Percentiles rank a stretch among this genome's conserved stretches.
Evolutionary conservation across 2,888 invertebrate species (phyloP).

Genomic region (Mythimna albipuncta): DNA sequence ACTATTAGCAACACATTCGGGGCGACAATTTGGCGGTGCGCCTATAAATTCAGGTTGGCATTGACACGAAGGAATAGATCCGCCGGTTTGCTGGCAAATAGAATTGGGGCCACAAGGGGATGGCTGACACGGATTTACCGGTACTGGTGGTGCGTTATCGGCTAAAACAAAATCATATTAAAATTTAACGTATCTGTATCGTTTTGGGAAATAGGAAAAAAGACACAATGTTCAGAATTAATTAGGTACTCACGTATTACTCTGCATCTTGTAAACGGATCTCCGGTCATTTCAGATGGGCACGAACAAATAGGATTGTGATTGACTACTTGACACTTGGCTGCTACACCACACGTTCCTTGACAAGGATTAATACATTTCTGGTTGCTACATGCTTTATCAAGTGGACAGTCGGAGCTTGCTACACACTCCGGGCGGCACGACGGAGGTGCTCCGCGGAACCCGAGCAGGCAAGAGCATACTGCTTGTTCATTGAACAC

Average conservation of each 20-base stretch:
- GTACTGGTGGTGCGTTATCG: slow-evolving; percentile 74
- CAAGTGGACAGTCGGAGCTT: slow-evolving; percentile 93
- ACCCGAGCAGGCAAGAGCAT: slow-evolving; percentile 92
- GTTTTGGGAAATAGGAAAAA: not conserved
- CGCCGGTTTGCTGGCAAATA: slow-evolving; percentile 90
- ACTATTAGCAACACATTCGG: slow-evolving; percentile 93
- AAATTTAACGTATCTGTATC: not conserved
- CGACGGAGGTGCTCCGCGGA: slow-evolving; percentile 92
- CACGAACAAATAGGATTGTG: slow-evolving; percentile 94
- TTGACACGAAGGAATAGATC: slow-evolving; percentile 92
- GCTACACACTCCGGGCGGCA: slow-evolving; percentile 94
- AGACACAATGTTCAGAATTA: not conserved
- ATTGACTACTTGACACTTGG: slow-evolving; percentile 94
- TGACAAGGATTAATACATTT: slow-evolving; percentile 94
- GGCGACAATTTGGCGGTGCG: slow-evolving; percentile 93
- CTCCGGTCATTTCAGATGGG: slow-evolving; percentile 91
- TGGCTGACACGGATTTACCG: slow-evolving; percentile 92
- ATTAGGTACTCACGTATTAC: slow-evolving; percentile 84
- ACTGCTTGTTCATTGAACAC: slow-evolving; percentile 92
- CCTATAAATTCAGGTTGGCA: slow-evolving; percentile 93
- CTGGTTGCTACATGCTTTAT: slow-evolving; percentile 93
- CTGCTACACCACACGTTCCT: slow-evolving; percentile 94
- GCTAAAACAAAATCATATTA: slow-evolving; percentile 69
- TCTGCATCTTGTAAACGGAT: slow-evolving; percentile 92
- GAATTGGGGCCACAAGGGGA: slow-evolving; percentile 95